Base-by-base conservation (phyloP, 2,797 vertebrate genomes). In the Acanthopagrus latus region DNA sequence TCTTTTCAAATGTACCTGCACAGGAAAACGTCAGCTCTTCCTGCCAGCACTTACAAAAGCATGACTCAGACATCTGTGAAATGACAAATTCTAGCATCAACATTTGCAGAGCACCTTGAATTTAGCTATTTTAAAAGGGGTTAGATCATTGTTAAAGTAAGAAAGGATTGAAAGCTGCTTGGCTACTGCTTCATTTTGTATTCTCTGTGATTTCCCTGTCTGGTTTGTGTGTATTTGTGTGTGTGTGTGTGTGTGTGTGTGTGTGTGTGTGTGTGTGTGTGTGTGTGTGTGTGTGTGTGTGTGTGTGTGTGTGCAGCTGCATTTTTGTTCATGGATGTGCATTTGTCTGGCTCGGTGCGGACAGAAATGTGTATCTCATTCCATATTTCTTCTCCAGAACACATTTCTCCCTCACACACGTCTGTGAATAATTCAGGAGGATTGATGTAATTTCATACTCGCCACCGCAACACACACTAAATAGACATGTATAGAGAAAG, bases 361-460 rank as follows among this genome's bases (percentile, higher is more conserved):
- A 72, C 29, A 67, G 46, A 79, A 78, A 78, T 70, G 18, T 64
- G 64, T 65, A 86, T 84, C 81, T 17, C 52, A 74, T 78, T 77
- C 56, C 71, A 70, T 59, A 55, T 52, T 64, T 74, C 21, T 0
- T 46, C 21, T 17, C 16, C 5, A 51, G 29, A 68, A 50, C 48
- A 55, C 55, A 33, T 12, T 17, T 71, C 52, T 66, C 52, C 58
- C 65, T n/a, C 71, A 17, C 33, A 68, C 25, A 46, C 1, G 9
- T 55, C 58, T 64, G 60, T 84, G 52, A 86, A 89, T 86, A 82
- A 90, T 86, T 88, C 72, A 80, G 43, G 50, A 73, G 54, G 33
- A 70, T 46, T 78, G 46, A 84, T 80, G 79, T 71, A 1, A 62
- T 82, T 66, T 74, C 51, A 72, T 60, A 5, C 54, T 62, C 74